Percentiles rank a stretch among this genome's conserved stretches.
Conservation (phyloP, 2,113 vertebrate species). For the Ictalurus furcatus region DNA sequence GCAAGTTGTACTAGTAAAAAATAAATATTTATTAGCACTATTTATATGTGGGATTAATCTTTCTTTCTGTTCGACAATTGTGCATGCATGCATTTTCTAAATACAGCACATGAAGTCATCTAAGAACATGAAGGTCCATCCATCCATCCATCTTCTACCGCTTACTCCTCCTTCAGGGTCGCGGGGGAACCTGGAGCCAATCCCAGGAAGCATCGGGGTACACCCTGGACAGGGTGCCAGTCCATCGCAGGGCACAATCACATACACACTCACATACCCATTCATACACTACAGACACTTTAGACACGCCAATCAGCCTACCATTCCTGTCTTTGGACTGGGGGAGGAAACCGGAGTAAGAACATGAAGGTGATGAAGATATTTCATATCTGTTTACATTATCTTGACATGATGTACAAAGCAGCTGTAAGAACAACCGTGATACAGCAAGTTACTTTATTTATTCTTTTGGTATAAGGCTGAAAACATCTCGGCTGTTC, state of each 20-base stretch:
- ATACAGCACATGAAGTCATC: background rate
- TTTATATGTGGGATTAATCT: background rate
- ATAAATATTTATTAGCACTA: background rate
- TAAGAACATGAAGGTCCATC: background rate
- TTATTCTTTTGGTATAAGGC: conserved; percentile 4
- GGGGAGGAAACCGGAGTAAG: background rate
- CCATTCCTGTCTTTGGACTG: too few relatives aligned
- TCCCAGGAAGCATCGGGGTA: too few relatives aligned
- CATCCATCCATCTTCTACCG: background rate
- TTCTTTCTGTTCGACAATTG: background rate
- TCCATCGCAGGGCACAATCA: too few relatives aligned
- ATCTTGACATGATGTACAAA: background rate
- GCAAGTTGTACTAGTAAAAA: background rate
- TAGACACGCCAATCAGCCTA: too few relatives aligned
- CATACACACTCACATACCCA: too few relatives aligned
- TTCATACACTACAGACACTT: too few relatives aligned
- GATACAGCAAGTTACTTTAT: background rate
- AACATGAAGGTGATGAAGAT: background rate
- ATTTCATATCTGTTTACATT: background rate
- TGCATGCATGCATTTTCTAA: background rate
- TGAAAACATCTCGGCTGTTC: background rate
- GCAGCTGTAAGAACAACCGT: background rate
- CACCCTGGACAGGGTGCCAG: too few relatives aligned
- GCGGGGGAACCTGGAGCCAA: too few relatives aligned
- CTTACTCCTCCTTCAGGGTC: too few relatives aligned